Conservation (phyloP, 1,140 invertebrate species). For the Platyscapa corneri region DNA sequence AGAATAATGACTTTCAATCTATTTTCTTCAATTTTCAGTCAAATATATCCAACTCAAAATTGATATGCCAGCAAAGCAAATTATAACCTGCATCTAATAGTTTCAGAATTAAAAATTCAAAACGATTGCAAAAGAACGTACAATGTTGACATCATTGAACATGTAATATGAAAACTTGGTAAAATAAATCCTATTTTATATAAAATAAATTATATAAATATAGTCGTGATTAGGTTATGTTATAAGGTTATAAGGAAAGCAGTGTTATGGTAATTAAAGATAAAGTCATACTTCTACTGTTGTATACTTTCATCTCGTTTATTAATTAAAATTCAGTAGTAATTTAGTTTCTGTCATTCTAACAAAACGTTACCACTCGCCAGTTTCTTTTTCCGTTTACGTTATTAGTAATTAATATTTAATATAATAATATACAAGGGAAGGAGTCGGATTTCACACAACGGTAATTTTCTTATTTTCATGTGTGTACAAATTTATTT, state of each 20-base stretch:
- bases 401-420: conserved; percentile 73
- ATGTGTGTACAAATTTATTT: conserved; percentile 48
- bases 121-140: not conserved
- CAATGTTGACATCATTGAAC: not conserved
- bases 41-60: not conserved
- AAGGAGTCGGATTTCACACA: conserved; percentile 56
- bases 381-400: conserved; percentile 62
- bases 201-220: not conserved
- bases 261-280: conserved; percentile 16
- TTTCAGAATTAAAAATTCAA: not conserved
- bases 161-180: not conserved
- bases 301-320: conserved; percentile 76
- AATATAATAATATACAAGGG: conserved; percentile 71
- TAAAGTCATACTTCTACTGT: conserved; percentile 64
- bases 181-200: not conserved
- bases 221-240: not conserved
- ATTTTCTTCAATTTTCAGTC: conserved; percentile 9
- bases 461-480: conserved; percentile 28
- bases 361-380: conserved; percentile 73
- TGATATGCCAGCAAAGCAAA: conserved; percentile 20
- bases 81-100: not conserved
- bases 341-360: conserved; percentile 75
- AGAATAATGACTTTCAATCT: not conserved
- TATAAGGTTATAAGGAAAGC: conserved; percentile 1
- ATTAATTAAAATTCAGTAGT: conserved; percentile 76